Conservation (phyloP, 2,888 invertebrate genomes). For the Lithosia quadra region DNA sequence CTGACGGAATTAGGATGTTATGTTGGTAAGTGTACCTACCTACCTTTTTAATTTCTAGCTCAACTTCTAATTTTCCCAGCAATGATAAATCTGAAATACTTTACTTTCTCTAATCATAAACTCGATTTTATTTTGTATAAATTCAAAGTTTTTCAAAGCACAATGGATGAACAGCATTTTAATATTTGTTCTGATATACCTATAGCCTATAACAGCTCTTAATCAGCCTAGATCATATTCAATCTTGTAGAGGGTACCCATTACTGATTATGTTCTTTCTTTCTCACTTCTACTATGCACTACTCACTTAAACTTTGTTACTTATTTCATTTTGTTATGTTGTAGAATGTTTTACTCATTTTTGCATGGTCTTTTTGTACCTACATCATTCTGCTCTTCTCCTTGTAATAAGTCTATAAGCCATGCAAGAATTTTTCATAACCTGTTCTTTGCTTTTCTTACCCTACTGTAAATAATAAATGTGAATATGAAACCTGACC, state of each 20-base stretch:
- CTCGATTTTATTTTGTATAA: not conserved
- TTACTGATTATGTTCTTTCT: not conserved
- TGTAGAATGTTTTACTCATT: not conserved
- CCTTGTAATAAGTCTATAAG: not conserved
- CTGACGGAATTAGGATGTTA: slow-evolving; percentile 97
- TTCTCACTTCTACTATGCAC: not conserved
- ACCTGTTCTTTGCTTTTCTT: too few species aligned
- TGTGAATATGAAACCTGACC: too few species aligned
- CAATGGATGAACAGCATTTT: too few species aligned
- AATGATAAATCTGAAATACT: too few species aligned
- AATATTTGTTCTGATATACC: not conserved
- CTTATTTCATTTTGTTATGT: not conserved
- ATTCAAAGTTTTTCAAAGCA: not conserved
- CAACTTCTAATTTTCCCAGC: too few species aligned
- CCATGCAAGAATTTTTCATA: too few species aligned
- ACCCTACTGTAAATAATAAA: too few species aligned
- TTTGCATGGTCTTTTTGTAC: not conserved
- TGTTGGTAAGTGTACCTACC: slow-evolving; percentile 89
- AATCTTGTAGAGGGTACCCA: not conserved
- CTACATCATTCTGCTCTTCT: not conserved
- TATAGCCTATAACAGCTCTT: not conserved
- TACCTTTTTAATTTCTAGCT: not conserved
- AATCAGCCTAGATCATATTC: not conserved
- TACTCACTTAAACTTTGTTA: not conserved
- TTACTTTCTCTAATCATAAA: too few species aligned